Conservation (phyloP, 2,888 invertebrate species). For the Spodoptera littoralis region DNA sequence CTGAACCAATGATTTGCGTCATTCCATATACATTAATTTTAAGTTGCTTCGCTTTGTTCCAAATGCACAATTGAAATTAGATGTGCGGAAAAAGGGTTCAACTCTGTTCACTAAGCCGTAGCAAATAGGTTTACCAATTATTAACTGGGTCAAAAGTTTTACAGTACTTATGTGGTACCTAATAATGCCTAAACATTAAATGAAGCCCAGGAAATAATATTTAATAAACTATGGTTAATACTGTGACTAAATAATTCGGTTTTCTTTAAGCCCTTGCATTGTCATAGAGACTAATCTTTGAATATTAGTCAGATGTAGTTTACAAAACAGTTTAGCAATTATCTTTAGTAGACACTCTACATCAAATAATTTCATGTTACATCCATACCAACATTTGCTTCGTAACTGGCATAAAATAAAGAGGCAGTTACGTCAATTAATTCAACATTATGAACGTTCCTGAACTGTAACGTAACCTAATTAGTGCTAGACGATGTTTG, state of each 20-base stretch:
- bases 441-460: slow-evolving; percentile 21
- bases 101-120: slow-evolving; percentile 22
- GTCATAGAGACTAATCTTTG: slow-evolving; percentile 1
- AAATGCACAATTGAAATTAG: slow-evolving; percentile 28
- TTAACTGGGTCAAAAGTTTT: slow-evolving; percentile 29
- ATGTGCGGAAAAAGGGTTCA: slow-evolving; percentile 20
- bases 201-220: slow-evolving; percentile 14
- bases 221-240: slow-evolving; percentile 9
- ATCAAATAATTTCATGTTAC: neutral
- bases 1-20: slow-evolving; percentile 52
- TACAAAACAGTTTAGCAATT: slow-evolving; percentile 1
- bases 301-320: slow-evolving; percentile 6
- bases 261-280: too few species aligned
- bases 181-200: slow-evolving; percentile 5
- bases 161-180: slow-evolving; percentile 10
- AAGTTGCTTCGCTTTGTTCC: slow-evolving; percentile 42
- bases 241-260: too few species aligned
- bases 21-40: slow-evolving; percentile 60
- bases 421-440: slow-evolving; percentile 7
- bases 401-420: slow-evolving; percentile 1
- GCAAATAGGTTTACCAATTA: slow-evolving; percentile 29
- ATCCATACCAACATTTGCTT: neutral
- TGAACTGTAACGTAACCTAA: slow-evolving; percentile 27
- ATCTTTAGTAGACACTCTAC: neutral
- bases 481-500: slow-evolving; percentile 27